A percentile compares a stretch with the other conserved stretches of the same genome.
Conservation (phyloP, 2,888 invertebrate species). For the Zonitis immaculata region DNA sequence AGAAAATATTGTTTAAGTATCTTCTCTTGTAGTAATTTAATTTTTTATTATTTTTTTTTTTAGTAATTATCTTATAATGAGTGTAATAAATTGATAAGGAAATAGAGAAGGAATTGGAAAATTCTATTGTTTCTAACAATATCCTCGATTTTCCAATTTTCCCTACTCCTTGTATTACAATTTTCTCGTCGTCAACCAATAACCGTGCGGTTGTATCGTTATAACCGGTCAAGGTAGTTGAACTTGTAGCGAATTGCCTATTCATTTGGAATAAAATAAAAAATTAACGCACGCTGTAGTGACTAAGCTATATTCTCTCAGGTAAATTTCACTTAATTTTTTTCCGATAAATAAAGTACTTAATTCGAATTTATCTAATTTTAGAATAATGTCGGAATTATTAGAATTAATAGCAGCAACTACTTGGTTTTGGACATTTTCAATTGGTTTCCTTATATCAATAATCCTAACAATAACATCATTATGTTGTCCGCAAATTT, state of each 20-base stretch:
- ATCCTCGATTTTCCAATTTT: no score
- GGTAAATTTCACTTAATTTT: no score
- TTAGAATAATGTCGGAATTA: not conserved
- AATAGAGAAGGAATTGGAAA: no score
- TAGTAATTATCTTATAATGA: no score
- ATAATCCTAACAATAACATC: constrained; percentile 2
- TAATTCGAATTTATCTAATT: not conserved
- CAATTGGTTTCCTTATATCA: constrained; percentile 11
- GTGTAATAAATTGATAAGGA: no score
- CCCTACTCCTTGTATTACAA: no score
- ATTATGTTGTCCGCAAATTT: constrained; percentile 4
- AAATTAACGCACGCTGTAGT: not conserved
- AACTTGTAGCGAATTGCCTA: not conserved
- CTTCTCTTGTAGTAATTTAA: no score
- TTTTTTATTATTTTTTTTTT: no score
- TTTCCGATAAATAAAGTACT: not conserved
- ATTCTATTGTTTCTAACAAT: no score
- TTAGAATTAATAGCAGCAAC: constrained; percentile 16
- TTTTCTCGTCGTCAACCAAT: no score
- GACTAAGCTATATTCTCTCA: not conserved
- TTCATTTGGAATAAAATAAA: not conserved
- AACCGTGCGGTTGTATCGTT: not conserved
- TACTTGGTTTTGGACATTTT: constrained; percentile 18
- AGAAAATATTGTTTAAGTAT: not conserved
- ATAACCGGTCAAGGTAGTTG: not conserved